Evolutionary conservation across 2,888 invertebrate genomes (phyloP).

Genomic region (Halocaridina rubra): DNA sequence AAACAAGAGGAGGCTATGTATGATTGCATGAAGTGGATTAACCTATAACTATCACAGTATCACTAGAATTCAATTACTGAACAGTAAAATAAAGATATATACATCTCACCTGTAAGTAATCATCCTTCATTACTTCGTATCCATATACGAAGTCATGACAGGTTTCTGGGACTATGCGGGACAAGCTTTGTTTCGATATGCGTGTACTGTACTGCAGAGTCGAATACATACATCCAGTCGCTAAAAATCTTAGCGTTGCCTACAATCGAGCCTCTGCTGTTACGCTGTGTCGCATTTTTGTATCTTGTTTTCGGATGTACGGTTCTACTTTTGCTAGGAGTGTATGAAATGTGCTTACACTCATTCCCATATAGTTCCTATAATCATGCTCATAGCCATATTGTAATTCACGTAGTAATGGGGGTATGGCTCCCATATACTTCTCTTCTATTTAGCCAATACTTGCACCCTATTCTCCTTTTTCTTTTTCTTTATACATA

Average conservation of each 20-base stretch:
- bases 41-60: not conserved
- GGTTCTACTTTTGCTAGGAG: not conserved
- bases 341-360: not conserved
- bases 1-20: not conserved
- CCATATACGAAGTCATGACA: not conserved
- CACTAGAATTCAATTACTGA: not conserved
- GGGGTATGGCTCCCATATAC: no score
- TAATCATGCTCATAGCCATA: not conserved
- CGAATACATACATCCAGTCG: conserved; percentile 10
- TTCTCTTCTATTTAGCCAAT: not conserved
- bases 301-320: not conserved
- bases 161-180: conserved; percentile 17
- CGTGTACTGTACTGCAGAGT: conserved; percentile 10
- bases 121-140: not conserved
- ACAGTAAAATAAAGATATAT: not conserved
- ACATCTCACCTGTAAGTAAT: not conserved
- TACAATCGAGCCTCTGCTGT: not conserved
- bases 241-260: not conserved
- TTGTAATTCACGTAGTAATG: not conserved
- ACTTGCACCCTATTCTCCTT: not conserved
- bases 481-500: not conserved
- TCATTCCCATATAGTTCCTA: not conserved
- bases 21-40: not conserved
- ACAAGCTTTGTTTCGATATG: conserved; percentile 19
- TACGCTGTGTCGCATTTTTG: not conserved